Evolutionary conservation across 2,113 vertebrate genomes (phyloP).

Genomic region (Osmerus eperlanus): DNA sequence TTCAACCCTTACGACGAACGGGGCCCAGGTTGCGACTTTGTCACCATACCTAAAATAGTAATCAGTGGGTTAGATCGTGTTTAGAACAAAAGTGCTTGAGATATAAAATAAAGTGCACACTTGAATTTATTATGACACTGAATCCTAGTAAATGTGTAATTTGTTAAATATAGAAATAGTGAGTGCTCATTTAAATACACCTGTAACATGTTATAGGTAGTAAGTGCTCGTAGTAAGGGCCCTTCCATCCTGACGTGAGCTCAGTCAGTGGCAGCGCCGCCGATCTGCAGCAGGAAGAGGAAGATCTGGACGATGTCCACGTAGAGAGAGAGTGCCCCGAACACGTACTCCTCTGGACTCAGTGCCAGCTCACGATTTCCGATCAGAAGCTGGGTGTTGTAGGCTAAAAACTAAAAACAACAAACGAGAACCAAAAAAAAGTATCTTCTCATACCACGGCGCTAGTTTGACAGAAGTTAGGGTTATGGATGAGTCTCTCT

Average conservation of each 20-base stretch:
- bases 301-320: conserved; percentile 92
- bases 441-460: not conserved
- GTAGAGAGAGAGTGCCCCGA: conserved; percentile 88
- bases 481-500: not conserved
- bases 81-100: no score
- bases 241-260: not conserved
- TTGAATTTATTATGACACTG: no score
- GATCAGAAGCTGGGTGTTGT: conserved; percentile 92
- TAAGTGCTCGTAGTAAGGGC: not conserved
- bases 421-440: not conserved
- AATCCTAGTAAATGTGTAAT: no score
- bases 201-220: not conserved
- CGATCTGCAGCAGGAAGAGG: conserved; percentile 84
- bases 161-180: no score
- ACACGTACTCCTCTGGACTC: conserved; percentile 91
- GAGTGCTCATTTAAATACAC: no score
- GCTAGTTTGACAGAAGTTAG: not conserved
- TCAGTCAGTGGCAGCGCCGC: conserved; percentile 68
- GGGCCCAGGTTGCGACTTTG: no score
- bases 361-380: conserved; percentile 87
- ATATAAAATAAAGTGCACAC: no score
- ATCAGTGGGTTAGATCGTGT: no score
- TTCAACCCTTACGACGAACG: no score
- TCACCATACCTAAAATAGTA: no score
- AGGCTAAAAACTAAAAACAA: conserved; percentile 83